Evolutionary conservation across 2,113 vertebrate genomes (phyloP).

Genomic region (Lepus timidus): DNA sequence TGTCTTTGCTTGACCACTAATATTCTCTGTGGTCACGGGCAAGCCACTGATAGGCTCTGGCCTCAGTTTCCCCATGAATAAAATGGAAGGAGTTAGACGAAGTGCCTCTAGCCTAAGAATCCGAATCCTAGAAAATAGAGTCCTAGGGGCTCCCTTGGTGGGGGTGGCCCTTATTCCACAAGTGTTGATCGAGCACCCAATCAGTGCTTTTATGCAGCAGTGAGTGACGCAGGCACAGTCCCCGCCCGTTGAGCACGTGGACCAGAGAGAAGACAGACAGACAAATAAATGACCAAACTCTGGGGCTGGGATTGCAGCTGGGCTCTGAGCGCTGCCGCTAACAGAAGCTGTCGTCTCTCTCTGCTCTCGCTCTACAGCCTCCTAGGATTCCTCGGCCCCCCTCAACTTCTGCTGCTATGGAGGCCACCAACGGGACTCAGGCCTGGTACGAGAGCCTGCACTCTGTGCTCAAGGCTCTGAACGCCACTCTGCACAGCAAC

Average conservation of each 20-base stretch:
- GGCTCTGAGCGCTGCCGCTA: not conserved
- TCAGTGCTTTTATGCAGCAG: not conserved
- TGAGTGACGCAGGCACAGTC: not conserved
- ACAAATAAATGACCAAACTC: not conserved
- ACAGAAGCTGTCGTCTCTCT: constrained; percentile 5
- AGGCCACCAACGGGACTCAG: constrained; percentile 78
- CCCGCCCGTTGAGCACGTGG: not conserved
- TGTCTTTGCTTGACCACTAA: not conserved
- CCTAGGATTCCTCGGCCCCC: not conserved
- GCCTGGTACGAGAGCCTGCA: constrained; percentile 83
- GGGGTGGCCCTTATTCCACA: constrained; percentile 25
- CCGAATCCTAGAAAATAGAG: constrained; percentile 29
- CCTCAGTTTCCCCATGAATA: not conserved
- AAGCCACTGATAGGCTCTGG: not conserved
- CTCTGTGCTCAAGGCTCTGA: constrained; percentile 82
- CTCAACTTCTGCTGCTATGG: constrained; percentile 71
- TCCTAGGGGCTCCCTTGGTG: not conserved
- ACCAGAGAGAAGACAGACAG: not conserved
- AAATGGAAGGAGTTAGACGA: constrained; percentile 24
- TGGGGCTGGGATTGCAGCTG: not conserved
- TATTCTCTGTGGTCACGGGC: constrained; percentile 2
- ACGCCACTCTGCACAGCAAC: constrained; percentile 80
- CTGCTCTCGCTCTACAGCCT: constrained; percentile 54
- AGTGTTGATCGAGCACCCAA: not conserved
- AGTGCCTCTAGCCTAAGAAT: not conserved